Percentiles rank a stretch among this genome's conserved stretches.
phyloP scores from a whole-genome alignment of 1,140 invertebrate species.

The Ceratina japonica region DNA sequence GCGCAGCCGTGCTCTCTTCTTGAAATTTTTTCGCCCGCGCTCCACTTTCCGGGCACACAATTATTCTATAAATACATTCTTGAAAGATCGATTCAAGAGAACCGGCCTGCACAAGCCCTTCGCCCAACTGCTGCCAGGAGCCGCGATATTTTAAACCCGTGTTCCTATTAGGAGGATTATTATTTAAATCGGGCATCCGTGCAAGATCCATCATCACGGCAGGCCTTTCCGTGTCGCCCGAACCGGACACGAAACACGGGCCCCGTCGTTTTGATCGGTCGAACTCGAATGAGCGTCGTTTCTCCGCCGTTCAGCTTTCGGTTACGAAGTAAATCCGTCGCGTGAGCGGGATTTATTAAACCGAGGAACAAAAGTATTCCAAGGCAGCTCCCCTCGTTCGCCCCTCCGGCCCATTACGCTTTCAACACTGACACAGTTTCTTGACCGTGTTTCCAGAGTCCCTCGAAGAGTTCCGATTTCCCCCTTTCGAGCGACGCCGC shows the following conservation, averaged over 20 bases:
- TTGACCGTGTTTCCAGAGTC: background rate
- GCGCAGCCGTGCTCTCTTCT: background rate
- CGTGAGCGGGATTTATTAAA: constrained; percentile 41
- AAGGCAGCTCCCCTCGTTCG: background rate
- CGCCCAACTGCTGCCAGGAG: no score
- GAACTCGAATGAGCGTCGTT: background rate
- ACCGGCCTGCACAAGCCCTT: no score
- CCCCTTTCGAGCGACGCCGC: no score
- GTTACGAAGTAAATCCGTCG: constrained; percentile 16
- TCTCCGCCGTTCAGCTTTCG: background rate
- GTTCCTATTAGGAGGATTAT: background rate
- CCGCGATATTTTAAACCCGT: background rate
- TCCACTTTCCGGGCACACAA: background rate
- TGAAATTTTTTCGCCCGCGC: background rate
- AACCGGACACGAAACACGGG: background rate
- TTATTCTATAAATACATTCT: no score
- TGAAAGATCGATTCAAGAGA: background rate
- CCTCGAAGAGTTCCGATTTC: background rate
- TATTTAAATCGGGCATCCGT: background rate
- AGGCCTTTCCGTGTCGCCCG: background rate
- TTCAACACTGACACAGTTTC: constrained; percentile 38
- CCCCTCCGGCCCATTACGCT: background rate
- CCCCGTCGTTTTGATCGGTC: background rate
- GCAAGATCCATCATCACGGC: background rate
- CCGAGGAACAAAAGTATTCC: constrained; percentile 21